phyloP scores from a whole-genome alignment of 2,888 invertebrate genomes.

The Amiota mariae region DNA sequence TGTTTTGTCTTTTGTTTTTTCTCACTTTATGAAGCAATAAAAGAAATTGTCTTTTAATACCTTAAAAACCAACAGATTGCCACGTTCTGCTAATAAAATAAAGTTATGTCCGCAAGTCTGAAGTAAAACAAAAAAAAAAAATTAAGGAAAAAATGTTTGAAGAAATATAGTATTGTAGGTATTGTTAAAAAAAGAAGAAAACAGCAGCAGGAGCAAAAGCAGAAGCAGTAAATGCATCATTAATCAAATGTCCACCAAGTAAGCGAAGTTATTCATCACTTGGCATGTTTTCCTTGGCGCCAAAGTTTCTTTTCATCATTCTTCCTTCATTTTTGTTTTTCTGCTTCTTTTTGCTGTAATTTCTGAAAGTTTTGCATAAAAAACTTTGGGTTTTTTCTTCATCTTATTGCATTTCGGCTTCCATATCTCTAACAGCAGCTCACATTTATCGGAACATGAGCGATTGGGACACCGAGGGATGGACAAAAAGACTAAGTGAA shows the following conservation, averaged over 20 bases:
- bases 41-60: constrained; percentile 67
- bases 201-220: constrained; percentile 22
- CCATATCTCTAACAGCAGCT: too few relatives aligned
- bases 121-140: constrained; percentile 55
- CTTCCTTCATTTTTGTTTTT: neutral
- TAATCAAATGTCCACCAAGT: constrained; percentile 66
- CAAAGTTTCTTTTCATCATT: neutral
- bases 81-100: constrained; percentile 68
- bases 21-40: constrained; percentile 16
- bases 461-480: neutral
- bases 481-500: neutral
- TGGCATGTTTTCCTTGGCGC: constrained; percentile 42
- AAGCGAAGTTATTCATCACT: constrained; percentile 67
- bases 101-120: constrained; percentile 56
- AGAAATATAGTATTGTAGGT: constrained; percentile 43
- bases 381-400: constrained; percentile 13
- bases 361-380: constrained; percentile 23
- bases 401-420: neutral
- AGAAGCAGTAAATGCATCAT: constrained; percentile 62
- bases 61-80: constrained; percentile 66
- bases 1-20: neutral
- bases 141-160: constrained; percentile 27
- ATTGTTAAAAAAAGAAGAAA: constrained; percentile 46
- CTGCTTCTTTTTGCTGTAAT: constrained; percentile 10
- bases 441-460: neutral